Evolutionary conservation across 2,113 vertebrate genomes (phyloP), one percentile per base, ranked within the genome.

Genomic region (Indri indri): DNA sequence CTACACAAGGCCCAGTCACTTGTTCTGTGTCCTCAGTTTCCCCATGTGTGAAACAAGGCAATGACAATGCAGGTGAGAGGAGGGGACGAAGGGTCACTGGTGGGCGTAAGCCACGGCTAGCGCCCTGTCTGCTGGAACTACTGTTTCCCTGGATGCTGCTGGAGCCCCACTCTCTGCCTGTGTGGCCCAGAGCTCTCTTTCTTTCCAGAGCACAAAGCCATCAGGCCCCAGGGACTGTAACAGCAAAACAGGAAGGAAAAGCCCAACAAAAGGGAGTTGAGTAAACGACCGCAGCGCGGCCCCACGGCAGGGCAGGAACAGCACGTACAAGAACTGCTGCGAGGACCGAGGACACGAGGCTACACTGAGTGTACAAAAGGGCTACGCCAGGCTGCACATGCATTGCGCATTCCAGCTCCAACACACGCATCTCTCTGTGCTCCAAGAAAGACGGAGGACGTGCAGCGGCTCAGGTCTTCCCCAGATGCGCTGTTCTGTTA

Each of bases 311-410:
- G 37, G 10, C 16, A 50, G 18, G 20, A 52, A n/a, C 34, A 54
- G 32, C 32, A 50, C 20, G 3, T 40, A n/a, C 30, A 59, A 59
- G 70, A 47, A 27, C 3, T 14, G 27, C 9, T 4, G 12, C 18
- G 14, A 42, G 23, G 50, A 5, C 6, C 6, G 14, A 32, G 3
- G 27, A 9, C 10, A 23, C 32, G 34, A 34, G 59, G 74, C 52
- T 1, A 18, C 1, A 47, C n/a, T 4, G 25, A 6, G 61, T 17
- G 17, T 20, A 54, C 16, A 54, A 20, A 30, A 77, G 20, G 47
- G 12, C 4, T 3, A 37, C 0, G 8, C 14, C 20, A 8, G 8
- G 23, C 22, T 74, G 30, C 6, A 7, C 6, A 12, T 8, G 18
- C 32, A 30, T 3, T 3, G 34, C 3, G 11, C 30, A 25, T 17